These are phyloP conservation scores for Drosophila nr. medialis DNA, from an alignment of 2,888 invertebrate species.

Conservation along the genomic window DNA sequence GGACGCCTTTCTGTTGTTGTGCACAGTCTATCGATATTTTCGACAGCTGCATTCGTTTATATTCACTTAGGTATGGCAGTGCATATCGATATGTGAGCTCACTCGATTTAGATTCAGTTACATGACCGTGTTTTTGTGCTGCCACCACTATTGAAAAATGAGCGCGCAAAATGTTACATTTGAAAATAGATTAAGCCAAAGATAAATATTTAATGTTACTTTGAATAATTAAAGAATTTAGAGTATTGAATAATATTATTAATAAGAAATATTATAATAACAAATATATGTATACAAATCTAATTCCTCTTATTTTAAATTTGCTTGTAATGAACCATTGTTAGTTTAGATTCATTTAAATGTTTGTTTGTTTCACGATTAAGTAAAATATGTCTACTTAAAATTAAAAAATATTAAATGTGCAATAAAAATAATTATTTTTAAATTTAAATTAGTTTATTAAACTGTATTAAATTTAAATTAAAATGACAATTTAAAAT, in stretches of 20 bases:
- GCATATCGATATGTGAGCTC: constrained; percentile 24
- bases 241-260: neutral
- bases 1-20: constrained; percentile 64
- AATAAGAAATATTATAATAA: neutral
- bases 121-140: neutral
- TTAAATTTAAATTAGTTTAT: neutral
- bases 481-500: neutral
- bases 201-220: neutral
- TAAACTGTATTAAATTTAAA: neutral
- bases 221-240: neutral
- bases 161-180: constrained; percentile 1
- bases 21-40: constrained; percentile 36
- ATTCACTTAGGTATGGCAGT: constrained; percentile 26
- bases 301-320: neutral
- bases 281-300: neutral
- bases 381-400: neutral
- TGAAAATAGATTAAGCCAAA: neutral
- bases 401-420: neutral
- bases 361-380: neutral
- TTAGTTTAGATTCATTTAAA: neutral
- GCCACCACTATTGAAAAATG: neutral
- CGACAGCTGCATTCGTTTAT: constrained; percentile 22
- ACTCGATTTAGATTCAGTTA: constrained; percentile 24
- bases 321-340: neutral
- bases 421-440: neutral